Evolutionary conservation across 1,140 invertebrate species (phyloP), one percentile per base, ranked within the genome.

Genomic region (Aradophagus sp.): DNA sequence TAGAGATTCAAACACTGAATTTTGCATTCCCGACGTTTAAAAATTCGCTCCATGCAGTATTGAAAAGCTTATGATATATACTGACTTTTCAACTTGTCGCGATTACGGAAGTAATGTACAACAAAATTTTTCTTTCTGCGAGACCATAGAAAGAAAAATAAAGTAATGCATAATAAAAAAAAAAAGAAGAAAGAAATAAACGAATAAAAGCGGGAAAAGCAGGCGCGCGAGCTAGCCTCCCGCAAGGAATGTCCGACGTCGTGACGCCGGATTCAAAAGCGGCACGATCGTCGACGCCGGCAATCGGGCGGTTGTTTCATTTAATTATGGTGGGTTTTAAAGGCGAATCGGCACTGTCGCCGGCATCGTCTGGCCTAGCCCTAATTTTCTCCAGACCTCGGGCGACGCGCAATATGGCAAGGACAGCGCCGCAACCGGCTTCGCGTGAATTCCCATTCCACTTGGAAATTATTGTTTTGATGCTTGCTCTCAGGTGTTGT

Each of bases 251-350:
- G 66, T 48, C 19, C 53, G 63, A 23, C 20, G 20, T 23, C 8
- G 8, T 23, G 8, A 23, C n/a, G n/a, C n/a, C 8, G 20, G 8
- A 8, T 8, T 5, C 8, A 32, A 31, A 41, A n/a, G 26, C 36
- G 16, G 15, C 7, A 2, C 29, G 5, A 12, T 38, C 31, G 29
- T 12, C n/a, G n/a, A 19, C 59, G 41, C 29, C 53, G 48, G 48
- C 39, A 15, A 20, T 62, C 36, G 42, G 56, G 56, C 62, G 41
- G 63, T 74, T 74, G 68, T 77, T 77, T 68, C 53, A 63, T 72
- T 77, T 77, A 76, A 77, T 77, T 77, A 65, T 62, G 32, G 59
- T 47, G 67, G 74, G 56, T 29, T 23, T 66, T 65, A 47, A 56
- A 62, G 38, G 53, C 31, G 32, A 62, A 62, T 48, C 14, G 41